Percentiles rank a stretch among this genome's conserved stretches.
phyloP scores from a whole-genome alignment of 2,113 vertebrate genomes.

The Machaerirhynchus nigripectus region DNA sequence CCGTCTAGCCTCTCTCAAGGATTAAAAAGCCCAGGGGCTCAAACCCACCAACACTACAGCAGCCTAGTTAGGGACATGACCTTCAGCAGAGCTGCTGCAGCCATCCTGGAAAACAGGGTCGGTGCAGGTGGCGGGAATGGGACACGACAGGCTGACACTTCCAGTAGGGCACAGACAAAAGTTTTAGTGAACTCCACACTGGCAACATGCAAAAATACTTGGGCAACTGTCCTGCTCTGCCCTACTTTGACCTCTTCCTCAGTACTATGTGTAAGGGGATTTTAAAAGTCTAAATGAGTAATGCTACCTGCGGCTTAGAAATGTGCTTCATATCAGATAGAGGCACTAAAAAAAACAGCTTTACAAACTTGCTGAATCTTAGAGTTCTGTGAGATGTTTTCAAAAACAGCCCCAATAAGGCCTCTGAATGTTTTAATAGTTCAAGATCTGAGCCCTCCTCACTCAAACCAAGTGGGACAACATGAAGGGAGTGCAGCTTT shows the following conservation, averaged over 20 bases:
- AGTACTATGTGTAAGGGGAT: not conserved
- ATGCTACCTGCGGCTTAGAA: not conserved
- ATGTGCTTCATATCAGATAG: not conserved
- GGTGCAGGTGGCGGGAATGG: rapidly evolving
- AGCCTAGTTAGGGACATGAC: not conserved
- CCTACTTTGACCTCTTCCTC: not conserved
- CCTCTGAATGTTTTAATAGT: not conserved
- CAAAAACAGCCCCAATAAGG: not conserved
- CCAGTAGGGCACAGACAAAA: not conserved
- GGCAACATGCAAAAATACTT: not conserved
- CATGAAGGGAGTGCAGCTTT: not conserved
- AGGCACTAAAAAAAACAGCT: not conserved
- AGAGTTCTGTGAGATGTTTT: not conserved
- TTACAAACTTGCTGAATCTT: not conserved
- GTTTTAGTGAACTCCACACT: not conserved
- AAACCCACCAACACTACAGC: not conserved
- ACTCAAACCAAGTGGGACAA: not conserved
- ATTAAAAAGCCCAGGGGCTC: not conserved
- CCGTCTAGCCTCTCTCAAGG: not conserved
- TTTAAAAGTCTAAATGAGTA: not conserved
- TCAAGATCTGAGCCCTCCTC: not conserved
- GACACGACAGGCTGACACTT: not conserved
- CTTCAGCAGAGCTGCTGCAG: not conserved
- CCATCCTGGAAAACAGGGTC: not conserved
- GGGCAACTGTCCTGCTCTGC: not conserved